Percentiles rank a stretch among this genome's conserved stretches.
These are phyloP conservation scores for Hylia prasina DNA, from an alignment of 2,113 vertebrate genomes.

Conservation along the genomic window DNA sequence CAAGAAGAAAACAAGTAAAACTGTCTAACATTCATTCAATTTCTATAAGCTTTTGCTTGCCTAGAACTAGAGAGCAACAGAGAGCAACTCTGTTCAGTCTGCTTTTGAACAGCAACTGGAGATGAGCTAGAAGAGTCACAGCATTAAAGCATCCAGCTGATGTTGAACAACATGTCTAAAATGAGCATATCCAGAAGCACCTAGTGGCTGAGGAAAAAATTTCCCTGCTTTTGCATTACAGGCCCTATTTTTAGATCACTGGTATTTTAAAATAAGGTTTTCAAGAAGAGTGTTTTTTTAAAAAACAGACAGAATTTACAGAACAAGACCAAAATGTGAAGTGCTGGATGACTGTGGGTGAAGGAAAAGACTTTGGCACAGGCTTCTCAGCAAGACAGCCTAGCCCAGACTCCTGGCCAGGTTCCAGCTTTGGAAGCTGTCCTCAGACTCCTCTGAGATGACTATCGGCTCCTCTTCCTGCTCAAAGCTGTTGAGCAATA, in stretches of 20 bases:
- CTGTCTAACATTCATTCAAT: not conserved
- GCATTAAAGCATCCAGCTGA: not conserved
- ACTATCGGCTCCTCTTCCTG: not conserved
- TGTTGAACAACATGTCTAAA: not conserved
- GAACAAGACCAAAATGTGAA: not conserved
- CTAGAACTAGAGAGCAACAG: not conserved
- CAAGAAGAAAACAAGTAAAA: not conserved
- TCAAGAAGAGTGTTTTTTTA: not conserved
- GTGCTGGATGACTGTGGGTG: not conserved
- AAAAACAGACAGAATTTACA: not conserved
- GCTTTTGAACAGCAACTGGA: not conserved
- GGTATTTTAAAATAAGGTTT: not conserved
- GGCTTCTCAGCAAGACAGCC: not conserved
- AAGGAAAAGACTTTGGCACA: not conserved
- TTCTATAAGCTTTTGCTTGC: not conserved
- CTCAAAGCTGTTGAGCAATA: conserved; percentile 38
- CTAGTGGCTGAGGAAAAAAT: not conserved
- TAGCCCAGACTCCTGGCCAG: not conserved
- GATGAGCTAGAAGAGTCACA: not conserved
- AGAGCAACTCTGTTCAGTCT: not conserved
- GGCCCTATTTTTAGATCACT: not conserved
- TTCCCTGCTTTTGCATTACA: not conserved
- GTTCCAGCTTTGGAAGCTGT: conserved; percentile 21
- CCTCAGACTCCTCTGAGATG: not conserved
- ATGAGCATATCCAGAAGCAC: not conserved